Base-by-base conservation (phyloP, 2,888 invertebrate species). In the Ferdinandea cuprea region DNA sequence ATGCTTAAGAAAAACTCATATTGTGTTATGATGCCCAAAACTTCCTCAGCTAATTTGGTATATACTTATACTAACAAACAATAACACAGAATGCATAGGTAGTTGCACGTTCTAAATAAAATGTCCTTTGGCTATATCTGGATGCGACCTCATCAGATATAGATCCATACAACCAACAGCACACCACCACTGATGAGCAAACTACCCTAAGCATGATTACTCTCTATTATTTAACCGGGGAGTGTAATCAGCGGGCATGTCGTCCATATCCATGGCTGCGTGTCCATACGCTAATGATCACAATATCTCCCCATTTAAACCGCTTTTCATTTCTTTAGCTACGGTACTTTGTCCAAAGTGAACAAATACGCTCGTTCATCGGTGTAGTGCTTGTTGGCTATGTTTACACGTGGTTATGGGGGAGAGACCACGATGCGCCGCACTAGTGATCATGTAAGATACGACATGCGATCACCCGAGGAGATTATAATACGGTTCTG, bases 361-460 rank as follows among this genome's bases (percentile, higher is more conserved):
- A 7, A 13, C 7, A 19, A 58, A 59, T 15, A 40, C 59, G 81
- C 52, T 81, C 77, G 35, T 42, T 44, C n/a, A n/a, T n/a, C n/a
- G n/a, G n/a, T n/a, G n/a, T n/a, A 5, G 25, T 25, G 25, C 3
- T 25, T 25, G 74, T 59, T 77, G 71, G 76, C 72, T 71, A 73
- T 69, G 71, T 66, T 81, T 81, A 81, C 81, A 81, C 76, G 81
- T 81, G 81, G 76, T 81, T 69, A 81, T 66, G 77, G 81, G 81
- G 81, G 81, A 81, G 77, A 81, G 59, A 77, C 81, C 44, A 65
- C 59, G 76, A 71, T 81, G 76, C 71, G 52, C 71, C 77, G 66
- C 69, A 44, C 54, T 56, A 69, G 28, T 69, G 74, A 80, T 80
- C 80, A 81, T 81, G 65, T 81, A 66, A 81, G 81, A 81, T 81